Evolutionary conservation across 2,113 vertebrate genomes (phyloP), one percentile per base, ranked within the genome.

Genomic region (Myotis davidii): DNA sequence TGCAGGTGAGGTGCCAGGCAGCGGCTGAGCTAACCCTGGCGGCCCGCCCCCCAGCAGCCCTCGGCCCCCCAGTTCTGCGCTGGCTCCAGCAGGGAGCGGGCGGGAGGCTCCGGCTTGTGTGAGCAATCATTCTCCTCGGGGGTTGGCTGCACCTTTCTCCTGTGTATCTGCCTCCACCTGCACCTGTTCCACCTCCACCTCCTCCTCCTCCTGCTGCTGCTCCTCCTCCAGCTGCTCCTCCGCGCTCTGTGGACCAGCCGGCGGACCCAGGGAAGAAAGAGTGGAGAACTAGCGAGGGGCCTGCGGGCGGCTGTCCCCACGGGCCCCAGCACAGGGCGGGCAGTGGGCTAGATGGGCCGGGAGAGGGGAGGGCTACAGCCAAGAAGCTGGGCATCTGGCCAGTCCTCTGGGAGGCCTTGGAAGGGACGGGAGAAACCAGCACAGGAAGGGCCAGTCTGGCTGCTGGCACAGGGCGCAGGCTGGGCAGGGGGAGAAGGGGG

Each of bases 271-370:
- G 98, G 98, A 98, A 98, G 97, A 98, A 98, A 98, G 97, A 98
- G 96, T 61, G 97, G 90, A 98, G 70, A 98, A 82, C 98, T 98
- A 88, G 94, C 97, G 0, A 10, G 59, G 94, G 94, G 74, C 85
- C 69, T 37, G 90, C 1, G 14, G 94, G 92, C 34, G 6, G 82
- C 91, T 65, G 79, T 64, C 95, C 97, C 91, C 96, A 9, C 0
- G 42, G 92, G 50, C 39, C 90, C 91, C 37, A 4, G 45, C 96
- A 83, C 99, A 98, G 97, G 99, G 99, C 88, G 99, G 98, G 94
- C 1, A 99, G 97, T 99, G 99, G 92, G 99, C 99, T 18, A 99
- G 99, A 91, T 98, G 99, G 98, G 96, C 9, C 23, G 6, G 78
- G 98, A 97, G 97, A 97, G 87, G 48, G 94, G 37, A 91, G 85